Conservation (phyloP, 2,113 vertebrate species). For the Urocitellus parryii region DNA sequence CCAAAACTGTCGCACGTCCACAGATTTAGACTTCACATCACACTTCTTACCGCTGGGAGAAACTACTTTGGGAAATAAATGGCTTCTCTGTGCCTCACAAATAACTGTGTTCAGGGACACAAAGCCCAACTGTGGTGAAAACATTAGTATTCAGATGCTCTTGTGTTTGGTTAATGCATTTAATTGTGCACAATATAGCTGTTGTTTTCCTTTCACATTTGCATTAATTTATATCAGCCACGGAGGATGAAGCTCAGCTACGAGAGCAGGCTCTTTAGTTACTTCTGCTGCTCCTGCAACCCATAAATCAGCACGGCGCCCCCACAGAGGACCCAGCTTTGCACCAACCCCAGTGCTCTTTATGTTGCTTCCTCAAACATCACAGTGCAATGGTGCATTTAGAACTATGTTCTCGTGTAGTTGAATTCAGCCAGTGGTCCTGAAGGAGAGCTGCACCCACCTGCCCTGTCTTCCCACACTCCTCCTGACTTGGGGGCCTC, state of each 20-base stretch:
- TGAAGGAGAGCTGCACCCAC: accelerated
- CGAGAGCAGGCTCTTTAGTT: constrained; percentile 55
- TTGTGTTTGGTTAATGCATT: constrained; percentile 92
- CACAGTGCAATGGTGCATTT: accelerated
- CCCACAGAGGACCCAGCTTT: neutral
- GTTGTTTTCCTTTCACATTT: constrained; percentile 87
- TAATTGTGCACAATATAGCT: constrained; percentile 88
- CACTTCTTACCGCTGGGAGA: constrained; percentile 72
- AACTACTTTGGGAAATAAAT: constrained; percentile 83
- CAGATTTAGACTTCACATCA: constrained; percentile 69
- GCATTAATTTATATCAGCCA: constrained; percentile 87
- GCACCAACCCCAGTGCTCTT: accelerated
- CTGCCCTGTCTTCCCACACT: too few species aligned
- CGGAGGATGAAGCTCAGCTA: constrained; percentile 71
- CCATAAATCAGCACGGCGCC: neutral
- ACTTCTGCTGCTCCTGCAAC: constrained; percentile 24
- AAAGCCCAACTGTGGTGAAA: constrained; percentile 92
- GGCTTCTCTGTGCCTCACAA: constrained; percentile 90
- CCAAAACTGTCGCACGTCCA: neutral
- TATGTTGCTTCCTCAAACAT: neutral
- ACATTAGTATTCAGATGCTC: constrained; percentile 94
- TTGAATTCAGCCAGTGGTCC: accelerated
- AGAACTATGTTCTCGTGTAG: accelerated
- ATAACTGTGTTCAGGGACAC: constrained; percentile 91
- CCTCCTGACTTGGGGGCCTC: accelerated